Percentiles rank a stretch among this genome's conserved stretches.
Conservation (phyloP, 2,888 invertebrate genomes). For the Oscheius sp. region DNA sequence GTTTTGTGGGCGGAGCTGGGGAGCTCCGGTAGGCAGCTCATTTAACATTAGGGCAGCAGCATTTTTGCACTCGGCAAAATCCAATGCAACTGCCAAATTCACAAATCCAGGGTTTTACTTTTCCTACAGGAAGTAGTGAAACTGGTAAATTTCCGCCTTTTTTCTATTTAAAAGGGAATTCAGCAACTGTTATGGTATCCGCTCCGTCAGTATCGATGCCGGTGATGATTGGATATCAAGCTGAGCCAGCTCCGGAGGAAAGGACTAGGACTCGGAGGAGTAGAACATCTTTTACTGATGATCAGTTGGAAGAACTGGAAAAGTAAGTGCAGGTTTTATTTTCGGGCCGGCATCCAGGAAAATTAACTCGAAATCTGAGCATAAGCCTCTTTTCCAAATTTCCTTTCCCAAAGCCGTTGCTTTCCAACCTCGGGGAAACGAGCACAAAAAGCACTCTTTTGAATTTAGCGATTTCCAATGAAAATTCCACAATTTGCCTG, state of each 20-base stretch:
- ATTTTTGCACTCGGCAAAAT: not conserved
- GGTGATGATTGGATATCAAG: constrained; percentile 8
- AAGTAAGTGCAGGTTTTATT: constrained; percentile 32
- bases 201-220: constrained; percentile 31
- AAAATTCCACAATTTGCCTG: too few species aligned
- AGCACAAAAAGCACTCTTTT: too few species aligned
- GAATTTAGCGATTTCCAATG: too few species aligned
- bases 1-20: constrained; percentile 20
- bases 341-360: not conserved
- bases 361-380: too few species aligned
- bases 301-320: constrained; percentile 49
- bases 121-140: constrained; percentile 3
- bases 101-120: not conserved
- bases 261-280: constrained; percentile 52
- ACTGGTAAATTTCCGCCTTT: not conserved
- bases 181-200: constrained; percentile 23
- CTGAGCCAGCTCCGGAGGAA: constrained; percentile 32
- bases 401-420: too few species aligned
- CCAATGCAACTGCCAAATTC: constrained; percentile 25
- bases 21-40: constrained; percentile 13
- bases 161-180: not conserved
- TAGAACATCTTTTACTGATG: constrained; percentile 57
- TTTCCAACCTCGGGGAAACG: too few species aligned
- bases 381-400: too few species aligned
- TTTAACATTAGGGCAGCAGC: constrained; percentile 8